Base-by-base conservation (phyloP, 2,797 vertebrate genomes). In the Aythya fuligula region DNA sequence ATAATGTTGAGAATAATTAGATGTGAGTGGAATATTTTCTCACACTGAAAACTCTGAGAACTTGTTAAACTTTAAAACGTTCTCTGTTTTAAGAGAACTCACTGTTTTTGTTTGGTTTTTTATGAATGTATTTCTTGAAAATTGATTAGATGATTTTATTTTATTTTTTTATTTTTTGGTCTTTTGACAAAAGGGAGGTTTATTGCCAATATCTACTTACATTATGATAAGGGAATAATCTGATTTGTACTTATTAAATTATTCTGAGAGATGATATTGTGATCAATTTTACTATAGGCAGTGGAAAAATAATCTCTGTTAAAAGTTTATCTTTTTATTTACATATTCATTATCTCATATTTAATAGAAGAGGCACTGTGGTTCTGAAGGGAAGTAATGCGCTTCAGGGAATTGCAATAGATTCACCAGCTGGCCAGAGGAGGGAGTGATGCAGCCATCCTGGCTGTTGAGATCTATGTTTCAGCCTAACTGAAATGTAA, bases 391-490 rank as follows among this genome's bases (percentile, higher is more conserved):
- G 34, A 65, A 72, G 62, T 5, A 72, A 41, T 4, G 9, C 20
- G 25, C 47, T 62, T 89, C 18, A 64, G 66, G 30, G 79, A 89
- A 86, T 62, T 49, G 10, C 75, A 77, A 41, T 8, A 87, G 78
- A 89, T 94, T 89, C 71, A 64, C 36, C 38, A 60, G 17, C 6
- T 67, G 38, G 60, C 83, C 92, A 95, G 94, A 91, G 74, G 92
- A 95, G 79, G 89, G 92, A 91, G 82, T 1, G 3, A 88, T 69
- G 57, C 67, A 87, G 67, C 62, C 67, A 91, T 79, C 85, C 72
- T 92, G 85, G 73, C 75, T 90, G 67, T 14, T 61, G 79, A 77
- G 56, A 91, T 87, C 43, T 32, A 24, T 19, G 21, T 51, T 80
- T 75, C 43, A 41, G 60, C 36, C 76, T 77, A 30, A 43, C 2